Conservation (phyloP, 2,113 vertebrate genomes). For the Alexandromys fortis region DNA sequence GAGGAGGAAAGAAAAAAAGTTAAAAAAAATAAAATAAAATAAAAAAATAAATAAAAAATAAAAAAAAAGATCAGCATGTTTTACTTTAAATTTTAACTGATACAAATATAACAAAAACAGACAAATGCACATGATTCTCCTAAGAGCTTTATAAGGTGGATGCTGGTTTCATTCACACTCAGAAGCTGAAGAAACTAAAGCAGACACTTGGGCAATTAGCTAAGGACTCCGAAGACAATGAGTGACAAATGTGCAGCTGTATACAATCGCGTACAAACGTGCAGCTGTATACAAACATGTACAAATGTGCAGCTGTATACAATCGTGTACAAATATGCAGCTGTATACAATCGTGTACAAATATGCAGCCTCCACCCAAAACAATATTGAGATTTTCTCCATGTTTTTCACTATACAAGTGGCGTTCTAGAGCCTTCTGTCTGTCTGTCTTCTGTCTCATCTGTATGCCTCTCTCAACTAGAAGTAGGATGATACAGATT, state of each 20-base stretch:
- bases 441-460: neutral
- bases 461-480: neutral
- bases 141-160: neutral
- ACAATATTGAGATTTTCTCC: neutral
- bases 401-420: neutral
- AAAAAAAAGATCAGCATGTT: neutral
- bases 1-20: no score
- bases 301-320: no score
- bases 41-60: no score
- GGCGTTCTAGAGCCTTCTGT: neutral
- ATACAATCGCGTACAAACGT: neutral
- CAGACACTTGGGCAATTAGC: neutral
- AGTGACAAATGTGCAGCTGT: neutral
- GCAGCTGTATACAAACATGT: no score
- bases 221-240: neutral
- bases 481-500: neutral
- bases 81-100: slow-evolving; percentile 13
- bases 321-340: no score
- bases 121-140: neutral
- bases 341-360: neutral
- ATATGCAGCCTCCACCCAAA: neutral
- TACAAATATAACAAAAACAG: neutral
- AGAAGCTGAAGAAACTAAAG: slow-evolving; percentile 14
- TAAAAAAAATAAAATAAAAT: no score
- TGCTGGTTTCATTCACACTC: neutral